Conservation (phyloP, 2,113 vertebrate species). For the Neoarius graeffei region DNA sequence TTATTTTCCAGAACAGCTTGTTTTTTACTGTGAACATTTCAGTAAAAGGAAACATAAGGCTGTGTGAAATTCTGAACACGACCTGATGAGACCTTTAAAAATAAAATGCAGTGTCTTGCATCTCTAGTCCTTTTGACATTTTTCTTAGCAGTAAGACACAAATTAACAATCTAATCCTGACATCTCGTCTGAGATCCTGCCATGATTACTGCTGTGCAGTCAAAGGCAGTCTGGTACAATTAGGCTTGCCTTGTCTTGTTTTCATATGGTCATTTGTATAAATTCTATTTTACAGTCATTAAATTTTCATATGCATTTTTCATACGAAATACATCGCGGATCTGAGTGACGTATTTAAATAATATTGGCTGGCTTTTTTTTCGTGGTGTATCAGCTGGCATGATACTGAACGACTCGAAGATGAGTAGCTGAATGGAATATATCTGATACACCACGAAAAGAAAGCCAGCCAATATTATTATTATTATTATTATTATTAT, state of each 20-base stretch:
- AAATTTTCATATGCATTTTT: neutral
- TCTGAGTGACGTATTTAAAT: too few relatives aligned
- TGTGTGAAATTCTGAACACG: neutral
- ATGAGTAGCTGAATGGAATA: too few relatives aligned
- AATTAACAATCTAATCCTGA: slow-evolving; percentile 16
- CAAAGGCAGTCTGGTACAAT: neutral
- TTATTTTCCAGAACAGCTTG: neutral
- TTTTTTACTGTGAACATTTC: neutral
- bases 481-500: too few relatives aligned
- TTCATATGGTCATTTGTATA: neutral
- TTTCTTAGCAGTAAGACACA: slow-evolving; percentile 1
- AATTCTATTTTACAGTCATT: neutral
- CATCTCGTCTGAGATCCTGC: neutral
- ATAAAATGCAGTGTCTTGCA: neutral
- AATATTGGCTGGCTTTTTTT: too few relatives aligned
- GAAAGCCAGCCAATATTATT: too few relatives aligned
- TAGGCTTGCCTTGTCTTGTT: neutral
- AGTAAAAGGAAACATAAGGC: neutral
- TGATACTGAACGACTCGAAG: too few relatives aligned
- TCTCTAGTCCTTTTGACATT: neutral
- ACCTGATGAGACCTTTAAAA: neutral
- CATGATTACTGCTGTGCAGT: neutral
- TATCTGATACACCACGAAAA: too few relatives aligned
- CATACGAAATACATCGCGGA: too few relatives aligned
- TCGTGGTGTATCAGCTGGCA: too few relatives aligned